These are phyloP conservation scores for Osedax fenrisi DNA, from an alignment of 2,888 invertebrate species.

Conservation along the genomic window DNA sequence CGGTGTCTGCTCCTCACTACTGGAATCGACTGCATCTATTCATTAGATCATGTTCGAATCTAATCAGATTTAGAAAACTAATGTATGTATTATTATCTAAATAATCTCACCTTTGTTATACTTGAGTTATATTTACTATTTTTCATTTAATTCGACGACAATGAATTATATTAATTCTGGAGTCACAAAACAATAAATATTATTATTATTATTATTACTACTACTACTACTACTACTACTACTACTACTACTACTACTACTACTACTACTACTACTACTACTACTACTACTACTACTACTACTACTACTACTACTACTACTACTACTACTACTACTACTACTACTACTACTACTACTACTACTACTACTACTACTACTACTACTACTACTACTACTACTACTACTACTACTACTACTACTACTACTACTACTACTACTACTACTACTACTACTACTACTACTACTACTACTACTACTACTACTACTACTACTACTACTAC, in stretches of 20 bases:
- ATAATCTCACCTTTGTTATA: no score
- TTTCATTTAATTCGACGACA: no score
- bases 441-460: neutral
- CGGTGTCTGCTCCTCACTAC: no score
- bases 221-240: conserved; percentile 18
- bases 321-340: neutral
- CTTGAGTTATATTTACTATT: no score
- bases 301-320: neutral
- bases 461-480: neutral
- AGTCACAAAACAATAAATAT: no score
- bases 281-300: neutral
- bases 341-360: neutral
- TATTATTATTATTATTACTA: no score
- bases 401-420: neutral
- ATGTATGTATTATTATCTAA: no score
- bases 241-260: conserved; percentile 23
- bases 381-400: neutral
- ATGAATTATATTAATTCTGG: no score
- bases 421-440: neutral
- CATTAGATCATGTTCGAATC: no score
- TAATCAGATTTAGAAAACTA: no score
- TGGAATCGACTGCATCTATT: no score
- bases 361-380: neutral
- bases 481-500: neutral
- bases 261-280: conserved; percentile 20